Percentiles rank a stretch among this genome's conserved stretches.
Evolutionary conservation across 2,113 vertebrate genomes (phyloP).

Genomic region (Desmodus rotundus): DNA sequence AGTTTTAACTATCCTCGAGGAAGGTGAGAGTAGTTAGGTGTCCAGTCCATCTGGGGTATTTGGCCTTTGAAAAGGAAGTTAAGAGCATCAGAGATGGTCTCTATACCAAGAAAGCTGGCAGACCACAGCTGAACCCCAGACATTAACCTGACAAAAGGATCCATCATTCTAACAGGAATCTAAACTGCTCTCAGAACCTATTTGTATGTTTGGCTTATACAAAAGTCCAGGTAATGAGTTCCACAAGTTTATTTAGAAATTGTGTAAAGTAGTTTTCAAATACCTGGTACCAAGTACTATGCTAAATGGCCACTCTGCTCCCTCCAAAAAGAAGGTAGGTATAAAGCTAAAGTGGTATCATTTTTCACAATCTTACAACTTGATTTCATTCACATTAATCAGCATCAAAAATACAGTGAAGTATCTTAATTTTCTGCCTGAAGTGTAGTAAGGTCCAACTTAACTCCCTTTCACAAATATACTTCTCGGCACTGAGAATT

Average conservation of each 20-base stretch:
- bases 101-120: not conserved
- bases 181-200: not conserved
- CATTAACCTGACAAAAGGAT: not conserved
- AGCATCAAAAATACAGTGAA: not conserved
- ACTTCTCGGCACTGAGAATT: not conserved
- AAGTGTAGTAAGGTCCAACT: not conserved
- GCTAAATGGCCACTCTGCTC: not conserved
- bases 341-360: not conserved
- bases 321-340: not conserved
- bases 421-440: not conserved
- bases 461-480: constrained; percentile 16
- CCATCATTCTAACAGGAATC: not conserved
- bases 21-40: not conserved
- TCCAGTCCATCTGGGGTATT: not conserved
- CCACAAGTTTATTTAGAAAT: not conserved
- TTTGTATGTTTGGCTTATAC: not conserved
- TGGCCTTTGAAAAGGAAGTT: not conserved
- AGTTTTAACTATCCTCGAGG: not conserved
- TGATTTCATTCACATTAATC: constrained; percentile 3
- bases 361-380: not conserved
- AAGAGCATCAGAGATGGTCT: not conserved
- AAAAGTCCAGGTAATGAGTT: not conserved
- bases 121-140: not conserved
- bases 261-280: not conserved
- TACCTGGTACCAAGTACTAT: not conserved